phyloP scores from a whole-genome alignment of 2,113 vertebrate species.

The Edolisoma coerulescens region DNA sequence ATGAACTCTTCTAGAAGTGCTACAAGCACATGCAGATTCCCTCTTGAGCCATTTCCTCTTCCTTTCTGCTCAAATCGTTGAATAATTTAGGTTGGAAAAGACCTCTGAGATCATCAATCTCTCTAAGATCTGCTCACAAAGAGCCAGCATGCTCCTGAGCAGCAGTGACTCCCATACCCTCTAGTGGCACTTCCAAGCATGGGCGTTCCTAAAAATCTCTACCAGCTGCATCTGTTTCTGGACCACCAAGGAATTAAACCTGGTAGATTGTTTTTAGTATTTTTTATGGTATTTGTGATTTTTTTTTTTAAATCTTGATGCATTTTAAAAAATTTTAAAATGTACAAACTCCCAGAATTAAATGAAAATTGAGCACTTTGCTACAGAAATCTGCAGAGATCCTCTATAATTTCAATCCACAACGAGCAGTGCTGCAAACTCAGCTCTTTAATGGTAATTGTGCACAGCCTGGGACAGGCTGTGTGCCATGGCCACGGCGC shows the following conservation, averaged over 20 bases:
- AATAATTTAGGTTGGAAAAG: background rate
- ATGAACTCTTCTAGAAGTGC: background rate
- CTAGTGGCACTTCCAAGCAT: constrained; percentile 30
- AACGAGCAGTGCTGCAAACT: background rate
- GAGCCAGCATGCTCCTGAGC: background rate
- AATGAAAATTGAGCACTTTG: background rate
- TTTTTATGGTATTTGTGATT: background rate
- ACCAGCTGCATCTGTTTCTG: background rate
- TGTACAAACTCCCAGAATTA: background rate
- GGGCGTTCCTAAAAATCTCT: background rate
- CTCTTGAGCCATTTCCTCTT: background rate
- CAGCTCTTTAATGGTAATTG: background rate
- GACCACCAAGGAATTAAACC: background rate
- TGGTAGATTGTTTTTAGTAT: background rate
- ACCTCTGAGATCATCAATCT: background rate
- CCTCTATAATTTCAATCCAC: background rate
- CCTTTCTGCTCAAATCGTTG: background rate
- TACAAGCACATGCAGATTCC: background rate
- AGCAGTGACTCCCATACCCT: background rate
- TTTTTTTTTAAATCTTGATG: background rate
- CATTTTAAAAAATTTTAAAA: background rate
- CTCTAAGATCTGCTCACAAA: background rate
- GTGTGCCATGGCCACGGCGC: fast-evolving
- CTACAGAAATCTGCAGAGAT: background rate
- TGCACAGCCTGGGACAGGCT: background rate